Base-by-base conservation (phyloP, 2,888 invertebrate species). In the Eupithecia dodoneata region DNA sequence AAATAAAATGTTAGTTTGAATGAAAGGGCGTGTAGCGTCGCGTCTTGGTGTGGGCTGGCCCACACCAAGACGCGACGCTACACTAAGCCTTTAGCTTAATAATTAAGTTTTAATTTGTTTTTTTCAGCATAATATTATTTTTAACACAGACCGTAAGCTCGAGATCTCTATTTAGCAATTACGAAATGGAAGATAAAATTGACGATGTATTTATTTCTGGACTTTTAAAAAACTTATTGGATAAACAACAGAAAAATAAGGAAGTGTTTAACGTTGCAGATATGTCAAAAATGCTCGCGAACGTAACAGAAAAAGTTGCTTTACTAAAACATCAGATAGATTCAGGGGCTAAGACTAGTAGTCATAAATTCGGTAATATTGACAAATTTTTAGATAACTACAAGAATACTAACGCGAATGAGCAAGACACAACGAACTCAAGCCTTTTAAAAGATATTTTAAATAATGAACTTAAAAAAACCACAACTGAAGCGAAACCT, bases 81-180 rank as follows among this genome's bases (percentile, higher is more conserved):
- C n/a, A n/a, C n/a, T n/a, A n/a, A n/a, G n/a, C n/a, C n/a, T n/a
- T n/a, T n/a, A n/a, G 12, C 15, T 65, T 9, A 59, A 59, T 18
- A 66, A 65, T 41, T 12, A 41, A 41, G n/a, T 13, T 13, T 55
- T 13, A 52, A 13, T 65, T 41, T 41, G 0, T 47, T 18, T 5
- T 47, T 70, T 79, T 63, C 74, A 79, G 79, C 47, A n/a, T 79
- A 63, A 63, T 63, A 71, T 79, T 79, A 75, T 79, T 67, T 75
- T 9, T 79, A 70, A 42, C 41, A 10, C 44, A 55, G 47, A 41
- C 59, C 18, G 76, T 73, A 44, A 71, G 73, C 13, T n/a, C 72
- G 47, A 72, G 74, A 2, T 12, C 42, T 49, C 13, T 79, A 55
- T 30, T 55, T 72, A 66, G 30, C n/a, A 65, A 66, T 42, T 70